Conservation (phyloP, 2,797 vertebrate species). For the Phoebastria nigripes region DNA sequence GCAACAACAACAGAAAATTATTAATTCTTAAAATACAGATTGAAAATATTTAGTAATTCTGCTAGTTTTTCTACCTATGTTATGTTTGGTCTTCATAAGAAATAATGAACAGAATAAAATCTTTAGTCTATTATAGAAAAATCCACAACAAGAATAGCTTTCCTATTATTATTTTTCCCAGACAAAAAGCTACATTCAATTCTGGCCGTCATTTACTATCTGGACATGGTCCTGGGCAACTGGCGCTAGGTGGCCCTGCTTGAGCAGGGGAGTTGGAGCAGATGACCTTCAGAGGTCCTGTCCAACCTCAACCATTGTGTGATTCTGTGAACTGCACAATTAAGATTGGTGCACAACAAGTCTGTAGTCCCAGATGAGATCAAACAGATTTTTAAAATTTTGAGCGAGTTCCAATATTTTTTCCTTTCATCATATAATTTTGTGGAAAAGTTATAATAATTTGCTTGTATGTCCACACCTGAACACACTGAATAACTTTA, state of each 20-base stretch:
- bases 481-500: accelerated
- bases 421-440: not conserved
- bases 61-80: not conserved
- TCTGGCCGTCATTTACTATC: not conserved
- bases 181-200: not conserved
- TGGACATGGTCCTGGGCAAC: not conserved
- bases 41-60: not conserved
- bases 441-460: not conserved
- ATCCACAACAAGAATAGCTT: not conserved
- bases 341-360: not conserved
- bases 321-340: not conserved
- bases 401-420: not conserved
- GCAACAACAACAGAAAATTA: not conserved
- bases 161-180: not conserved
- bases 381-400: not conserved
- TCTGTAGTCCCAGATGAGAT: not conserved
- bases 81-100: not conserved
- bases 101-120: not conserved
- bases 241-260: not conserved
- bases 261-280: not conserved
- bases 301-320: not conserved
- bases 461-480: not conserved
- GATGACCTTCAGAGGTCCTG: not conserved
- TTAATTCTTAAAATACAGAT: not conserved
- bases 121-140: not conserved